Percentiles rank a stretch among this genome's conserved stretches.
Evolutionary conservation across 2,888 invertebrate species (phyloP).

Genomic region (Calameuta filiformis): DNA sequence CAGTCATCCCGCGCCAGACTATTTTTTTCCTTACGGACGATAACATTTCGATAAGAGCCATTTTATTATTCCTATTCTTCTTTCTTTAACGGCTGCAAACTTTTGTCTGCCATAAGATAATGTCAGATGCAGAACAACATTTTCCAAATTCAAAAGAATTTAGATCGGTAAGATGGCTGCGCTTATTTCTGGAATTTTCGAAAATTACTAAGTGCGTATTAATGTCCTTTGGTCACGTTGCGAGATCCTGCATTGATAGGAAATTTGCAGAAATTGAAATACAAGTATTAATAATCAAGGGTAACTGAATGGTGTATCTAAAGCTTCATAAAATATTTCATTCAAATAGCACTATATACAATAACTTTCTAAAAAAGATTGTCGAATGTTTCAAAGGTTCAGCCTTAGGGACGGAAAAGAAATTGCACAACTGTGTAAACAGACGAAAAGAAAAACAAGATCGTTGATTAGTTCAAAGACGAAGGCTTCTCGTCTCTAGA

Average conservation of each 20-base stretch:
- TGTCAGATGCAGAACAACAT: conserved; percentile 6
- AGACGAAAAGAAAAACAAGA: neutral
- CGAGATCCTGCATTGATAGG: conserved; percentile 17
- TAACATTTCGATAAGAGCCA: neutral
- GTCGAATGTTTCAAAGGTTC: neutral
- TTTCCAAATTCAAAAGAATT: conserved; percentile 14
- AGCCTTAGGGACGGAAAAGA: conserved; percentile 2
- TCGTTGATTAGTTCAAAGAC: no score
- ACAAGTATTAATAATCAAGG: conserved; percentile 13
- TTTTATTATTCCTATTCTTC: neutral
- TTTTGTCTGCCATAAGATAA: conserved; percentile 10
- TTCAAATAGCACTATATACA: neutral
- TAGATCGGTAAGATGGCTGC: conserved; percentile 23
- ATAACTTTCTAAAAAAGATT: no score
- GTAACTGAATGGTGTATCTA: neutral
- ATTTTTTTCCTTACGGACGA: neutral
- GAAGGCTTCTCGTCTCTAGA: no score
- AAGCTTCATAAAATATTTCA: neutral
- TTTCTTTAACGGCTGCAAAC: neutral
- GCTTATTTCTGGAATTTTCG: neutral
- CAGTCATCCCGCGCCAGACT: neutral
- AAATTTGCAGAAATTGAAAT: conserved; percentile 23
- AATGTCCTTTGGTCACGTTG: conserved; percentile 19
- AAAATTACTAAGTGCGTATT: conserved; percentile 15
- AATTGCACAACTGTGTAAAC: neutral